phyloP scores from a whole-genome alignment of 2,797 vertebrate genomes.

The Gobio occitaniae region DNA sequence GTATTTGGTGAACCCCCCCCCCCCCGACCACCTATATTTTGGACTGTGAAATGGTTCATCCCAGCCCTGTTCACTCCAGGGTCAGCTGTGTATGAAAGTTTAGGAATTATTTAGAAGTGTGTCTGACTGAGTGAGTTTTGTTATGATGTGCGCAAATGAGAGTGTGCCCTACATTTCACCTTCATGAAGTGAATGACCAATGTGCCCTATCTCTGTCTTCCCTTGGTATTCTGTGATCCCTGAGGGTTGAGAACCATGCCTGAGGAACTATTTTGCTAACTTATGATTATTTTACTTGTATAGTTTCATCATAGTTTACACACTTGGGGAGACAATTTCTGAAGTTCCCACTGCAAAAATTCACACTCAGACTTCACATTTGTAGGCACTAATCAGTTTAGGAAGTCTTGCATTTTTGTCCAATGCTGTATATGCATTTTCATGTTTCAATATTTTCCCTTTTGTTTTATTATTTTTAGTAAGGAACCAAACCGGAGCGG shows the following conservation, averaged over 20 bases:
- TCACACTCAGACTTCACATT: not conserved
- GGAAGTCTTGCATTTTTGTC: not conserved
- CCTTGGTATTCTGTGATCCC: constrained; percentile 14
- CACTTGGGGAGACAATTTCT: not conserved
- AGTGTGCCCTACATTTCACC: not conserved
- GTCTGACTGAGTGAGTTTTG: constrained; percentile 13
- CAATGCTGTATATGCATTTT: constrained; percentile 19
- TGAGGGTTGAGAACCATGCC: not conserved
- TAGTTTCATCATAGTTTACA: constrained; percentile 31
- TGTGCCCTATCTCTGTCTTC: not conserved
- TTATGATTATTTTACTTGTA: not conserved
- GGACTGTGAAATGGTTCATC: constrained; percentile 19
- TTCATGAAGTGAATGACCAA: constrained; percentile 21
- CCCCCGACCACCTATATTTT: constrained; percentile 5
- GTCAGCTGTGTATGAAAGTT: constrained; percentile 28
- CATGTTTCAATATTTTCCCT: not conserved
- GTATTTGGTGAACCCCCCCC: not conserved
- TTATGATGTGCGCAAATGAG: constrained; percentile 14
- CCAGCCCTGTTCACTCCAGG: constrained; percentile 1
- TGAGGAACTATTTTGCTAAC: constrained; percentile 3
- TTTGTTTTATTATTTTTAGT: constrained; percentile 15
- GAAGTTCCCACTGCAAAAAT: not conserved
- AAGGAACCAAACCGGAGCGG: not conserved
- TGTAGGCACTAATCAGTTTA: not conserved
- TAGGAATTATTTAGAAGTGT: constrained; percentile 43